Evolutionary conservation across 2,113 vertebrate genomes (phyloP).

Genomic region (Daboia siamensis): DNA sequence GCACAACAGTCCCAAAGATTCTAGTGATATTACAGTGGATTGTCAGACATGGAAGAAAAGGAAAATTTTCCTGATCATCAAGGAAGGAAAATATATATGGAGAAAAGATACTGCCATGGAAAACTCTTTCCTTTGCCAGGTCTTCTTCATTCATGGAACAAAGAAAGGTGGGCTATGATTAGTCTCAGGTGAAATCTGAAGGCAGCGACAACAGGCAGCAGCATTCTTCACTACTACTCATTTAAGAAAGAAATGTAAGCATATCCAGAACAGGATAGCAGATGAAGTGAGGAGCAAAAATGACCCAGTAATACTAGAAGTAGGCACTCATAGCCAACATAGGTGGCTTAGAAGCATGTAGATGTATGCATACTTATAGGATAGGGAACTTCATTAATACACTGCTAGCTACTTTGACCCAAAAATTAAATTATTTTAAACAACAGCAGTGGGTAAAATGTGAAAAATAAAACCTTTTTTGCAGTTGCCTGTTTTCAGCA

Average conservation of each 20-base stretch:
- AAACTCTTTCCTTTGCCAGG: background rate
- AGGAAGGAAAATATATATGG: background rate
- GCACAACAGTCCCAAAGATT: constrained; percentile 35
- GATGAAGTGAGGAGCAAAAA: background rate
- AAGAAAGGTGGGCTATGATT: background rate
- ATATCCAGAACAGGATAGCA: background rate
- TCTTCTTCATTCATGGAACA: background rate
- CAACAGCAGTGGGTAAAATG: background rate
- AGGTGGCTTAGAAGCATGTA: background rate
- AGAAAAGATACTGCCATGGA: background rate
- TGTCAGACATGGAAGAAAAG: constrained; percentile 46
- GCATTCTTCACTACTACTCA: background rate
- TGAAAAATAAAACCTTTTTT: background rate
- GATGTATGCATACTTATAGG: background rate
- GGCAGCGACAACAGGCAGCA: background rate
- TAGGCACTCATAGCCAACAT: background rate
- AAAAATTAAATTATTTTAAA: background rate
- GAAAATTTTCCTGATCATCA: constrained; percentile 40
- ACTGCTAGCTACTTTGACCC: background rate
- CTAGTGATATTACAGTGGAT: constrained; percentile 49
- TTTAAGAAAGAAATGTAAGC: background rate
- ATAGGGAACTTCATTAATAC: background rate
- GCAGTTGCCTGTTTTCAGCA: background rate
- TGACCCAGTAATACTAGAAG: background rate
- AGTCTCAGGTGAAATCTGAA: background rate